Percentiles rank a stretch among this genome's conserved stretches.
Evolutionary conservation across 1,140 invertebrate genomes (phyloP).

Genomic region (Bombus impatiens): DNA sequence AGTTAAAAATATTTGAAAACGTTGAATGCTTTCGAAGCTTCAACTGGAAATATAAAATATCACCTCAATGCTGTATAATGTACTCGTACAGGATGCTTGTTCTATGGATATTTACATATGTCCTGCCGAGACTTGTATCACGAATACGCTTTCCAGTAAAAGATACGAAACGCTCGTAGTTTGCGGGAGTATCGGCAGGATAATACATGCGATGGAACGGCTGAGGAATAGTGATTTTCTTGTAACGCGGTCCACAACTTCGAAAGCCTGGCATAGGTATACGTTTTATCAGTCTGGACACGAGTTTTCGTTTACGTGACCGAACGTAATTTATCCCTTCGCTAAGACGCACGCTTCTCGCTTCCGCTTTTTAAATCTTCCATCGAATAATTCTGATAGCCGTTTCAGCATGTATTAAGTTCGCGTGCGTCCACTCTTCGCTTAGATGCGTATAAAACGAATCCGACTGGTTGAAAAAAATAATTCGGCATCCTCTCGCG

Average conservation of each 20-base stretch:
- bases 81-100: background rate
- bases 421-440: background rate
- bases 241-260: slow-evolving; percentile 2
- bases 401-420: slow-evolving; percentile 1
- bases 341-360: background rate
- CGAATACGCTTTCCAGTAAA: slow-evolving; percentile 32
- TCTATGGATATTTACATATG: slow-evolving; percentile 16
- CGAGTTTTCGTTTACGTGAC: slow-evolving; percentile 28
- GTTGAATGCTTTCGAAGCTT: background rate
- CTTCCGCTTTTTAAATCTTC: slow-evolving; percentile 30
- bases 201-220: background rate
- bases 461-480: too few relatives aligned
- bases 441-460: background rate
- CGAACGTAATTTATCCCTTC: slow-evolving; percentile 39
- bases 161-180: slow-evolving; percentile 3
- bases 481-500: too few relatives aligned
- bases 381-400: background rate
- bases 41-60: background rate
- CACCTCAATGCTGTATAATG: background rate
- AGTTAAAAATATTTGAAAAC: background rate
- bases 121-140: too few relatives aligned
- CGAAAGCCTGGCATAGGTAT: slow-evolving; percentile 1
- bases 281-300: slow-evolving; percentile 24
- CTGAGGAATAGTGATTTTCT: slow-evolving; percentile 30
- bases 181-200: slow-evolving; percentile 1